These are phyloP conservation scores for Achlya flavicornis DNA, from an alignment of 2,888 invertebrate genomes.

Conservation along the genomic window DNA sequence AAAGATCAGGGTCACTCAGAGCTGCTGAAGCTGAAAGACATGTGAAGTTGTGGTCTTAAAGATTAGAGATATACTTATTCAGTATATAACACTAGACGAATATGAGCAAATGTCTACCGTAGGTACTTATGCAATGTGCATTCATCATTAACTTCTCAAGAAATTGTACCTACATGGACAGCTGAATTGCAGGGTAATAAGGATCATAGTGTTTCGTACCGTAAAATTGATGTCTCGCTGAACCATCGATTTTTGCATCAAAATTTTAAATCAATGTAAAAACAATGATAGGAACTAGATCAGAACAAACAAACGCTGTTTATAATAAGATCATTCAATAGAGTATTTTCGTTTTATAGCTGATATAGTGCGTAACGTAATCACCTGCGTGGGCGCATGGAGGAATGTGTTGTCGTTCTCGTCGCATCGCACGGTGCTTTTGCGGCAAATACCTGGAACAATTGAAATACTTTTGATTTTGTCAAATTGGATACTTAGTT, in stretches of 20 bases:
- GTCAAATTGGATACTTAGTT: not conserved
- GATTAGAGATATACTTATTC: not conserved
- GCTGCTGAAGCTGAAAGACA: too few relatives aligned
- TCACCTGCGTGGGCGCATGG: constrained; percentile 73
- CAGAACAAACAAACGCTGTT: not conserved
- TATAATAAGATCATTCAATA: constrained; percentile 20
- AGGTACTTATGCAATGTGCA: too few relatives aligned
- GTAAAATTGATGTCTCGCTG: not conserved
- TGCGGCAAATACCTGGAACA: constrained; percentile 58
- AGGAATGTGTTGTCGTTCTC: constrained; percentile 72
- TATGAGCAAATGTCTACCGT: too few relatives aligned
- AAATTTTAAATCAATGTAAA: not conserved
- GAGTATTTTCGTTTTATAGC: constrained; percentile 20
- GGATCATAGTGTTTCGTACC: too few relatives aligned
- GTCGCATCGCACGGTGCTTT: constrained; percentile 58
- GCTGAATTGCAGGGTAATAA: too few relatives aligned
- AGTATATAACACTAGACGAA: too few relatives aligned
- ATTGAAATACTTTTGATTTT: constrained; percentile 12
- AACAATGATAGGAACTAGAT: not conserved
- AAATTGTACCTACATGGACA: too few relatives aligned
- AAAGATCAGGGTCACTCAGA: too few relatives aligned
- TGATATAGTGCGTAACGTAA: constrained; percentile 24
- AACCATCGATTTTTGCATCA: not conserved
- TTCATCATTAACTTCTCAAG: too few relatives aligned
- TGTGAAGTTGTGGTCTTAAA: not conserved